Conservation (phyloP, 35 echinoderm and acorn worm genomes). For the Amphiura filiformis region DNA sequence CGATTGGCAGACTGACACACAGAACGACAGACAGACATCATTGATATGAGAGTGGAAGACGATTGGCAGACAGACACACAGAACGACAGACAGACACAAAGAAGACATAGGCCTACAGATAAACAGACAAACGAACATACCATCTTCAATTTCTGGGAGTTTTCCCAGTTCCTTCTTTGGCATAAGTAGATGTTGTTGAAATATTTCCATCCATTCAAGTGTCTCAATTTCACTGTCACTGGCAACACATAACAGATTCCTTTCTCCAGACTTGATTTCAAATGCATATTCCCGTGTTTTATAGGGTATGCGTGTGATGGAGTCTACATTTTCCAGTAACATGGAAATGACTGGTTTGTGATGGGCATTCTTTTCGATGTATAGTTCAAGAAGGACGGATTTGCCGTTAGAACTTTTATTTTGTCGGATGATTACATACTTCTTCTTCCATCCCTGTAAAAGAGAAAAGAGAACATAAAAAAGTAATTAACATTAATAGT, state of each 20-base stretch:
- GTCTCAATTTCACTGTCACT: conserved; percentile 76
- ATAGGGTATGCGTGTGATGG: conserved; percentile 47
- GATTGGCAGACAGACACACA: too few relatives aligned
- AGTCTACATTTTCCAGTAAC: conserved; percentile 64
- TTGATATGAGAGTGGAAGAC: too few relatives aligned
- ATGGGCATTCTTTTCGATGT: conserved; percentile 79
- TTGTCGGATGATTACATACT: conserved; percentile 70
- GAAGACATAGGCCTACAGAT: too few relatives aligned
- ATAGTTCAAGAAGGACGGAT: conserved; percentile 72
- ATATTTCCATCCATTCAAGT: conserved; percentile 74
- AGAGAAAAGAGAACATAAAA: not conserved
- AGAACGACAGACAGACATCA: too few relatives aligned
- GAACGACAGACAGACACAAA: too few relatives aligned
- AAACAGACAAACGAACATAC: too few relatives aligned
- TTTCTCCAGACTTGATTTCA: conserved; percentile 51
- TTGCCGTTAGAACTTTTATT: conserved; percentile 51
- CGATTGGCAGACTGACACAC: too few relatives aligned
- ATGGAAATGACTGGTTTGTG: conserved; percentile 79
- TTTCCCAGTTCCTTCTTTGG: conserved; percentile 51
- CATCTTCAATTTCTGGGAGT: conserved; percentile 42
- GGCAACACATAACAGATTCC: conserved; percentile 35
- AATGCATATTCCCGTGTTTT: conserved; percentile 68
- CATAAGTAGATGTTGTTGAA: conserved; percentile 52
- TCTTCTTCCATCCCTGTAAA: conserved; percentile 81
- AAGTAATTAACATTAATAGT: not conserved